Evolutionary conservation across 2,797 vertebrate species (phyloP).

Genomic region (Phalloptychus januarius): DNA sequence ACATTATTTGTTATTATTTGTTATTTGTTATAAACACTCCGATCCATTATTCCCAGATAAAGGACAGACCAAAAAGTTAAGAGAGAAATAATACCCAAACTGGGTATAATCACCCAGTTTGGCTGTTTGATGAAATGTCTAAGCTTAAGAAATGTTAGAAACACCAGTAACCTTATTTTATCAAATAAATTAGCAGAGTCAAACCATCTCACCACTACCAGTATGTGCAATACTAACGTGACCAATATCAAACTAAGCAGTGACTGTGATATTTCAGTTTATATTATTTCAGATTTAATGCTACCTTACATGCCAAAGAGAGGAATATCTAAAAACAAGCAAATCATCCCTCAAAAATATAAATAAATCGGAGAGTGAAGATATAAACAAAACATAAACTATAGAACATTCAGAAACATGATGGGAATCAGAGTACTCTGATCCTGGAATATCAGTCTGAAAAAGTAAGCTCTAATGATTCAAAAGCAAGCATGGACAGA

Average conservation of each 20-base stretch:
- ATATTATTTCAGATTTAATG: background rate
- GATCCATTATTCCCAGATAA: background rate
- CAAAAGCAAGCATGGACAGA: background rate
- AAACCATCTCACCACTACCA: background rate
- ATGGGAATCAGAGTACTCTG: background rate
- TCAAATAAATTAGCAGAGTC: background rate
- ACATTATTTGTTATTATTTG: background rate
- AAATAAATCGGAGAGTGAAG: background rate
- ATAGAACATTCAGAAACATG: background rate
- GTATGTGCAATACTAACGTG: background rate
- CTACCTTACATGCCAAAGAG: background rate
- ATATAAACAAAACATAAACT: background rate
- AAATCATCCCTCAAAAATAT: background rate
- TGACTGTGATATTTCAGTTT: background rate
- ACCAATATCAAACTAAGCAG: background rate
- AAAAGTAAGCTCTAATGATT: background rate
- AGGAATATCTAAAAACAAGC: background rate
- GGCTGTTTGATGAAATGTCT: background rate
- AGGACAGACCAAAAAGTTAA: background rate
- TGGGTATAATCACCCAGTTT: background rate
- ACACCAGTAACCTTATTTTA: background rate
- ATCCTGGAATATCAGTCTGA: slow-evolving; percentile 7
- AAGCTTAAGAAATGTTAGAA: background rate
- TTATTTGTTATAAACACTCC: background rate
- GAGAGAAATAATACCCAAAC: background rate